Base-by-base conservation (phyloP, 1,140 invertebrate genomes). In the Drosophila malerkotliana region DNA sequence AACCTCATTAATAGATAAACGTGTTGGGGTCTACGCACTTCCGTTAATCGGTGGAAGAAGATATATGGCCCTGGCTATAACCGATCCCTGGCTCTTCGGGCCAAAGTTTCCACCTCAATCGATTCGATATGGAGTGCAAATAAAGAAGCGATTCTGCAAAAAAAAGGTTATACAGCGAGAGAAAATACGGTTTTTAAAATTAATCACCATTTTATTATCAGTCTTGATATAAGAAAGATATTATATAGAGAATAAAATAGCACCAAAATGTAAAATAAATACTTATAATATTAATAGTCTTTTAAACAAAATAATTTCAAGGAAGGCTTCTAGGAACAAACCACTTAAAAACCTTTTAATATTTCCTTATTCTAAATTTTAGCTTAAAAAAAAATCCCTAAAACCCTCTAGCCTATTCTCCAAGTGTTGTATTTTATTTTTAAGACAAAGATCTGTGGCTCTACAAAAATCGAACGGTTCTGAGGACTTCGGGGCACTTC, bases 21-120 rank as follows among this genome's bases (percentile, higher is more conserved):
- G 78, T 76, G 75, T 81, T 63, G 71, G 77, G 74, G 82, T 47
- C 58, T 81, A 80, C 74, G 77, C 77, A 85, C 72, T 85, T 85
- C 81, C 82, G 81, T 85, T 66, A 62, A 12, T 64, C 58, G 48
- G 41, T 15, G 15, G n/a, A 15, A 14, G 41, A 53, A 32, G 28
- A 28, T 53, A 34, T 55, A 10, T 49, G n/a, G 10, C 30, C 41
- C 14, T 9, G 8, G 47, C 30, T 28, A 60, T 30, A 54, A 47
- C 49, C 32, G 64, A 37, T 57, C 45, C 51, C 28, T 44, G 32
- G 21, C 21, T 58, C 52, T 21, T 49, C 28, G 28, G 52, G 49
- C 37, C 60, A 34, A 39, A 32, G 64, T 34, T 54, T 72, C 44
- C 61, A 30, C 51, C 34, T 54, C 60, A 72, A 87, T 81, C 77